phyloP scores from a whole-genome alignment of 2,113 vertebrate species.

The Rutilus rutilus region DNA sequence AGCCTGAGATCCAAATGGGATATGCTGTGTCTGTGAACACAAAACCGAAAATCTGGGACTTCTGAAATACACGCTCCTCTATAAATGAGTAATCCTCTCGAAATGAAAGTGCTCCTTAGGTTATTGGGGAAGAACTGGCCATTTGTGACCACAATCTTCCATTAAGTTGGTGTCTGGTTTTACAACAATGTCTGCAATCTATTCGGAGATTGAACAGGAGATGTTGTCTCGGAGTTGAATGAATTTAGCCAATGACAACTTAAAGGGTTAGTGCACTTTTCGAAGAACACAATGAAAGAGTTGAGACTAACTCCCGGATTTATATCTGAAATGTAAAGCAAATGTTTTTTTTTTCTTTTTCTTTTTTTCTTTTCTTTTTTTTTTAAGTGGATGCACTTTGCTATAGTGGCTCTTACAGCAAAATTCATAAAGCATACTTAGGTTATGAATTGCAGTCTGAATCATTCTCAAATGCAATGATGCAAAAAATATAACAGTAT shows the following conservation, averaged over 20 bases:
- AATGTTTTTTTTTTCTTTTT: too few relatives aligned
- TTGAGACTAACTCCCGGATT: neutral
- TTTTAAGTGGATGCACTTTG: neutral
- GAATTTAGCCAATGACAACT: neutral
- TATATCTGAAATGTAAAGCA: neutral
- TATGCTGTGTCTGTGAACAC: neutral
- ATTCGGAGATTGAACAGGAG: neutral
- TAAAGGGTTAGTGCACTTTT: constrained; percentile 5
- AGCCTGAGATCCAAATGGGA: constrained; percentile 13
- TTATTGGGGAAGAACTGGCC: constrained; percentile 10
- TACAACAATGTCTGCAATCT: constrained; percentile 1
- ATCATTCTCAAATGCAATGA: neutral
- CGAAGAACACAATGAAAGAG: neutral
- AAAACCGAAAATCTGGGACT: neutral
- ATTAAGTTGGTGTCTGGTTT: constrained; percentile 31
- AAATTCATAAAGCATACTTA: neutral
- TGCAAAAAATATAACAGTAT: too few relatives aligned
- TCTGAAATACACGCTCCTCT: neutral
- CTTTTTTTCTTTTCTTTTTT: too few relatives aligned
- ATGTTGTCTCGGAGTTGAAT: neutral
- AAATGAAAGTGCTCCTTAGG: neutral
- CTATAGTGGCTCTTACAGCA: neutral
- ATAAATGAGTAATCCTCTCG: neutral
- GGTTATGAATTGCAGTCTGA: neutral
- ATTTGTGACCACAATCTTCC: constrained; percentile 36